These are phyloP conservation scores for Catharus ustulatus DNA, from an alignment of 2,797 vertebrate genomes.

Conservation along the genomic window DNA sequence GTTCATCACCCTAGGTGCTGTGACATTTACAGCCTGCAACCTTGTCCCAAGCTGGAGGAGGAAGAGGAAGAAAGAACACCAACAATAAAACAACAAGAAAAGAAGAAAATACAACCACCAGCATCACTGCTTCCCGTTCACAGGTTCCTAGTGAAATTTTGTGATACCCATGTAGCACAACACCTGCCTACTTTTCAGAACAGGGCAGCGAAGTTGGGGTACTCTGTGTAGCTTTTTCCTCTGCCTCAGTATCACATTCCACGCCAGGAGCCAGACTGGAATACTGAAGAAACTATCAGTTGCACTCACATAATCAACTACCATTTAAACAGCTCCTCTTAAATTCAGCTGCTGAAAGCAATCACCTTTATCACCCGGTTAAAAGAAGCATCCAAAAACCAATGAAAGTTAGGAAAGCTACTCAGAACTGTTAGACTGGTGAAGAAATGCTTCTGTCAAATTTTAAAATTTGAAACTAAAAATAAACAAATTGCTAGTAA, in stretches of 20 bases:
- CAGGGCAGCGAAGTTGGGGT: not conserved
- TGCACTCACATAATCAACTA: not conserved
- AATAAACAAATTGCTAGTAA: not conserved
- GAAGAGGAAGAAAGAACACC: not conserved
- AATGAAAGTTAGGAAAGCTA: not conserved
- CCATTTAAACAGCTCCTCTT: slow-evolving; percentile 6
- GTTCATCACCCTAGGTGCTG: not conserved
- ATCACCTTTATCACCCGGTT: not conserved
- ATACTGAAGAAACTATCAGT: not conserved
- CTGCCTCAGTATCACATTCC: not conserved
- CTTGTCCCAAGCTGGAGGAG: not conserved
- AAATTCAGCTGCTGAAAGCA: not conserved
- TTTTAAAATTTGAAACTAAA: not conserved
- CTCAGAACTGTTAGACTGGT: not conserved
- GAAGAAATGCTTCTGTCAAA: not conserved
- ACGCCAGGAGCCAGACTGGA: rapidly evolving
- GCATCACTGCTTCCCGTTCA: not conserved
- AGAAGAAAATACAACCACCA: not conserved
- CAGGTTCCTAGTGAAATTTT: not conserved
- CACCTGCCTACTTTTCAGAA: not conserved
- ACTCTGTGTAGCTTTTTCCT: not conserved
- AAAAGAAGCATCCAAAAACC: not conserved
- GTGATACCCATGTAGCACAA: not conserved
- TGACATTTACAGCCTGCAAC: not conserved
- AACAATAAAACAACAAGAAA: not conserved